Base-by-base conservation (phyloP, 64 coral and sea anemone genomes). In the Trachythela sp. region DNA sequence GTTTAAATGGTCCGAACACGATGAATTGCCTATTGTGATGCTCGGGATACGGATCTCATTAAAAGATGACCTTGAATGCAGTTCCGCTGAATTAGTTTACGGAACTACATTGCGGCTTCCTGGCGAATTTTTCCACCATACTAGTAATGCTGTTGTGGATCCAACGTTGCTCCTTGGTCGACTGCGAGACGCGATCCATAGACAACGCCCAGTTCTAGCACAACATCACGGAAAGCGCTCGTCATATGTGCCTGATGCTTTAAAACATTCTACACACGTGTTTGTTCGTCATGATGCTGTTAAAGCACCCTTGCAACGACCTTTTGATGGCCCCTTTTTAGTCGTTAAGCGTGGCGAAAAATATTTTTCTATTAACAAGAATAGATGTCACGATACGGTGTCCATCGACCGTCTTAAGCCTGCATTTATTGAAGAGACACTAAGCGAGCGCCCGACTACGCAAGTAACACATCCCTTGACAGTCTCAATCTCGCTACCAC, bases 11-110 rank as follows among this genome's bases (percentile, higher is more conserved):
- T 30, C 32, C 56, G 49, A 70, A 88, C 20, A 40, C 0, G 92
- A 89, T 29, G 83, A 88, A 14, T 34, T 93, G 26, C 92, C 92
- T 24, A 38, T 85, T 18, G 35, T 93, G 20, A 76, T 92, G 22
- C 91, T 92, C 0, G 91, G 91, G 2, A 40, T 92, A 2, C 11
- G 91, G 59, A 84, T 59, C 17, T 32, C 90, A 14, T 36, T 38
- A 14, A 92, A 92, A 49, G 90, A 92, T 17, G 90, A 87, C 35
- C 70, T 92, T 4, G 6, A 76, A 41, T 22, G 20, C 68, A 37
- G 40, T 41, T 17, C 90, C 9, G 84, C 90, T 22, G 85, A 87
- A 83, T 49, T 90, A 13, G 89, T 90, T 0, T 90, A 85, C 39
- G 89, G 89, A n/a, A 84, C 49, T 31, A 86, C 84, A 2, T 38